Conservation (phyloP, 1,140 invertebrate species). For the Danaus melanippus region DNA sequence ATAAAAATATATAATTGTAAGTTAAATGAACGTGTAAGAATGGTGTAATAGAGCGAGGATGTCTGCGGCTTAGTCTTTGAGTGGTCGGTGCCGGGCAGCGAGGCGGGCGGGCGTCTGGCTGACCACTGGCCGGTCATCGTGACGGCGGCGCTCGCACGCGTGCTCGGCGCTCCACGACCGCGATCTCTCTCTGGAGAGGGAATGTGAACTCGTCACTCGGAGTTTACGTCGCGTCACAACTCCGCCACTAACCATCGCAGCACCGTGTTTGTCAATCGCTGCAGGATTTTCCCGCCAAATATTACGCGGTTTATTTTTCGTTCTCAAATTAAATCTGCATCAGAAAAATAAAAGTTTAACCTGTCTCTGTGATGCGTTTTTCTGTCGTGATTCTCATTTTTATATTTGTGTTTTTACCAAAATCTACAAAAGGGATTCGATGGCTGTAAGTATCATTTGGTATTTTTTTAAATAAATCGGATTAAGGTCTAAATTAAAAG, state of each 20-base stretch:
- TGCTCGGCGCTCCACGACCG: slow-evolving; percentile 14
- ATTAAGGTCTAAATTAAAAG: too few species aligned
- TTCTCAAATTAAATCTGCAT: slow-evolving; percentile 28
- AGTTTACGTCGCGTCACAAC: slow-evolving; percentile 28
- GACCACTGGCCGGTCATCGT: slow-evolving; percentile 46
- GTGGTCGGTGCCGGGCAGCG: slow-evolving; percentile 23
- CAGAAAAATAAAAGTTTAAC: slow-evolving; percentile 10
- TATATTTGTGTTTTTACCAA: slow-evolving; percentile 65
- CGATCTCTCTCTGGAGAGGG: slow-evolving; percentile 36
- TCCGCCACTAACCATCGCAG: slow-evolving; percentile 20
- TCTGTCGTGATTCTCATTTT: slow-evolving; percentile 56
- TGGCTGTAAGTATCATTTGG: slow-evolving; percentile 55
- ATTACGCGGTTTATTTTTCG: slow-evolving; percentile 43
- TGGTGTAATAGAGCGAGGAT: slow-evolving; percentile 3
- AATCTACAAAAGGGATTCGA: slow-evolving; percentile 57
- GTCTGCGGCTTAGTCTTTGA: slow-evolving; percentile 15
- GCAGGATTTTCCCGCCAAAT: slow-evolving; percentile 53
- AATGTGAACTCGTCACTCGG: background rate
- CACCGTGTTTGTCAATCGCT: slow-evolving; percentile 21
- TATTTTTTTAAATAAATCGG: too few species aligned
- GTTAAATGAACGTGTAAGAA: background rate
- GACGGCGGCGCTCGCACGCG: slow-evolving; percentile 32
- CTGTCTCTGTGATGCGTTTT: slow-evolving; percentile 54
- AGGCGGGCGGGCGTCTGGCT: slow-evolving; percentile 45
- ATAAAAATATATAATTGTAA: too few species aligned